These are phyloP conservation scores for Mustelus asterias DNA, from an alignment of 2,113 vertebrate genomes.

Conservation along the genomic window DNA sequence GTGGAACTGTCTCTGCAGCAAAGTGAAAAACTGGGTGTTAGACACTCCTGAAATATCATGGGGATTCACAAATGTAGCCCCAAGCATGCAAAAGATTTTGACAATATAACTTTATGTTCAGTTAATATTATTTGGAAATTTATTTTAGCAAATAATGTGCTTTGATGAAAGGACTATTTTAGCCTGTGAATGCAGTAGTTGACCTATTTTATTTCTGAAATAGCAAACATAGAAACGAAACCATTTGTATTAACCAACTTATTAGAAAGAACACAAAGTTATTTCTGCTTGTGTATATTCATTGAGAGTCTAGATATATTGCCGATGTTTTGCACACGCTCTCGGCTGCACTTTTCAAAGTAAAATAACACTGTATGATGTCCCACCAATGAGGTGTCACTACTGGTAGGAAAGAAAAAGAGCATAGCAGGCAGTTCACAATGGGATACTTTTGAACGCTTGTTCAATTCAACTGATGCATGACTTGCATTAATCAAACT, in stretches of 20 bases:
- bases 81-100: background rate
- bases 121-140: background rate
- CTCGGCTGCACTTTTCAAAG: background rate
- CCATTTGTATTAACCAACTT: background rate
- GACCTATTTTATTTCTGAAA: background rate
- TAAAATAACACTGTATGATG: background rate
- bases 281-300: background rate
- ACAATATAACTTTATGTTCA: background rate
- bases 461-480: background rate
- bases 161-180: background rate
- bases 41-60: background rate
- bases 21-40: background rate
- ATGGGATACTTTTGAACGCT: background rate
- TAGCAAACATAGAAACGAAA: background rate
- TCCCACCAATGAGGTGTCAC: background rate
- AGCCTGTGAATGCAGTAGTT: background rate
- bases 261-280: background rate
- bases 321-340: background rate
- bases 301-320: background rate
- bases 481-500: slow-evolving; percentile 18
- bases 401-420: background rate
- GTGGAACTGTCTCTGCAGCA: background rate
- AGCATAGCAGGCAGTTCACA: background rate
- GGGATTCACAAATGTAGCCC: background rate
- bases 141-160: background rate